Evolutionary conservation across 2,888 invertebrate species (phyloP).

Genomic region (Serrognathus titanus): DNA sequence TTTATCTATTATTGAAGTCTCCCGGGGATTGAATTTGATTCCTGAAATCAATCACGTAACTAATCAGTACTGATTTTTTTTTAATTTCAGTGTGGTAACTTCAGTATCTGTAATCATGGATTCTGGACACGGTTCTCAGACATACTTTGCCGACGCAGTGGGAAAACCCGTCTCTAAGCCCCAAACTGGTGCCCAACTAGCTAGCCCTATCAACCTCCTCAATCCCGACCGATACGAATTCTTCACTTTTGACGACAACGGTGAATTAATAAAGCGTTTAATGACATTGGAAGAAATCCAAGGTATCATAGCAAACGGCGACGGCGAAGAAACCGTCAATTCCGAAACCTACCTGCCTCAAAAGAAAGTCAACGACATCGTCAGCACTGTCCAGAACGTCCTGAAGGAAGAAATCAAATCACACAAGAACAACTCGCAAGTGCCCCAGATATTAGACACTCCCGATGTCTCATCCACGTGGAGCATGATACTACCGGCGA

Average conservation of each 20-base stretch:
- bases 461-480: slow-evolving; percentile 74
- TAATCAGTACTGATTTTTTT: neutral
- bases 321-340: slow-evolving; percentile 60
- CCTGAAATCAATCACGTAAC: too few relatives aligned
- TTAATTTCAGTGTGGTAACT: slow-evolving; percentile 58
- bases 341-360: slow-evolving; percentile 54
- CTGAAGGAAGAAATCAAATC: slow-evolving; percentile 72
- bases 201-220: slow-evolving; percentile 76
- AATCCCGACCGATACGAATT: slow-evolving; percentile 84
- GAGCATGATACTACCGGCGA: slow-evolving; percentile 78
- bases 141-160: slow-evolving; percentile 65
- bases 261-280: slow-evolving; percentile 74
- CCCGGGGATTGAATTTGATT: too few relatives aligned
- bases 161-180: slow-evolving; percentile 67
- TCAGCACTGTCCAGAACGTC: slow-evolving; percentile 79
- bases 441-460: slow-evolving; percentile 58
- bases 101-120: slow-evolving; percentile 63
- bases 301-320: slow-evolving; percentile 78
- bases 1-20: too few relatives aligned
- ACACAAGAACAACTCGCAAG: slow-evolving; percentile 47
- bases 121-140: slow-evolving; percentile 55
- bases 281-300: slow-evolving; percentile 85
- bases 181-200: slow-evolving; percentile 59
- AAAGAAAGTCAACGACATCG: slow-evolving; percentile 73
- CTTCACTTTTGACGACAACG: slow-evolving; percentile 81